phyloP scores from a whole-genome alignment of 1,140 invertebrate genomes.

The Ostrea denselamellosa region DNA sequence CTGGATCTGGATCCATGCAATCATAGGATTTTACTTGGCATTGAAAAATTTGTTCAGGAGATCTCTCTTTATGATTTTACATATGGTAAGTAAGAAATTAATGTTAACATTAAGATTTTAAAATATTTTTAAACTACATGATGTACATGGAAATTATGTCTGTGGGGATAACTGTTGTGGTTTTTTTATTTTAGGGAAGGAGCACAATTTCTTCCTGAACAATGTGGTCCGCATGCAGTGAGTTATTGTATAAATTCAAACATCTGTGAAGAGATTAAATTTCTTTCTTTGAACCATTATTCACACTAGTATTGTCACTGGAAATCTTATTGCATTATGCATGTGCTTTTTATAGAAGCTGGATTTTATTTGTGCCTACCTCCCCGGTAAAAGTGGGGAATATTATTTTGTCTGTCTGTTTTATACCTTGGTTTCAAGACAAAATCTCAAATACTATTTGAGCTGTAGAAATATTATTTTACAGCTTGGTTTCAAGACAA shows the following conservation, averaged over 20 bases:
- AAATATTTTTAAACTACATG: neutral
- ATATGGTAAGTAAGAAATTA: neutral
- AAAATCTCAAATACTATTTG: too few relatives aligned
- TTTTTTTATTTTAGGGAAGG: neutral
- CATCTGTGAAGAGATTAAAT: too few relatives aligned
- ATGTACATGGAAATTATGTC: neutral
- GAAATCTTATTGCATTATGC: too few relatives aligned
- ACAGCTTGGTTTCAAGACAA: too few relatives aligned
- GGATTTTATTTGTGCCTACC: too few relatives aligned
- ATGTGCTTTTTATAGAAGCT: too few relatives aligned
- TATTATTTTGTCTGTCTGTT: too few relatives aligned
- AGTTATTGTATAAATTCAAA: neutral
- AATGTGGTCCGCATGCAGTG: constrained; percentile 29
- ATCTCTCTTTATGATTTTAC: constrained; percentile 12
- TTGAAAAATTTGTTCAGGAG: constrained; percentile 21
- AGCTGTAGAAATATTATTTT: too few relatives aligned
- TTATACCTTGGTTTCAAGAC: too few relatives aligned
- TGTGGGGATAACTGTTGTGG: neutral
- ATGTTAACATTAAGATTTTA: neutral
- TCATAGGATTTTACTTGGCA: constrained; percentile 13
- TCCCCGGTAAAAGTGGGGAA: too few relatives aligned
- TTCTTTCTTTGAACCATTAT: too few relatives aligned
- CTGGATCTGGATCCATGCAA: constrained; percentile 25
- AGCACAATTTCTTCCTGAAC: constrained; percentile 22
- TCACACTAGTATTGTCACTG: too few relatives aligned